These are phyloP conservation scores for Astur gentilis DNA, from an alignment of 2,113 vertebrate genomes.

Conservation along the genomic window DNA sequence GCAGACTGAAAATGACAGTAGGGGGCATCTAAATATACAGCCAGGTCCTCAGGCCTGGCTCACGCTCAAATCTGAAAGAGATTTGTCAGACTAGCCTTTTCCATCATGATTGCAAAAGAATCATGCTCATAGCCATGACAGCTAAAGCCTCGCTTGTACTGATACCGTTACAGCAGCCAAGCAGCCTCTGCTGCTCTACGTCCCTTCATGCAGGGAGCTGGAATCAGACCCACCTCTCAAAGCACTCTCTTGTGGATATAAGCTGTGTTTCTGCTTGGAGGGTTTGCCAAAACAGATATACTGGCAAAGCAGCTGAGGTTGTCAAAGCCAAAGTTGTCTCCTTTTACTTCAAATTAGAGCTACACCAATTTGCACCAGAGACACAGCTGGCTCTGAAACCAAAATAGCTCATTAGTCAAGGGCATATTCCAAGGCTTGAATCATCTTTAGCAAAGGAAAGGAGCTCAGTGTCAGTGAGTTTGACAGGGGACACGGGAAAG, in stretches of 20 bases:
- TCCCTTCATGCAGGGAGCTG: background rate
- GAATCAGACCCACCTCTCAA: background rate
- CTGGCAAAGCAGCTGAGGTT: background rate
- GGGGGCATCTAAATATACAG: background rate
- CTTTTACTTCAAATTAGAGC: background rate
- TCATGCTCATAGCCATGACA: background rate
- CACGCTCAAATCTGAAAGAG: background rate
- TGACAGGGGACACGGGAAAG: conserved; percentile 11
- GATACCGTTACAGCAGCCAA: background rate
- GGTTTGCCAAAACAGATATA: background rate
- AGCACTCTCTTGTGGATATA: background rate
- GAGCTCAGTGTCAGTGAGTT: conserved; percentile 5
- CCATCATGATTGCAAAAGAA: background rate
- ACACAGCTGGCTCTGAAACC: conserved; percentile 13
- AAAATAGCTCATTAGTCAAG: conserved; percentile 57
- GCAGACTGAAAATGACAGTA: background rate
- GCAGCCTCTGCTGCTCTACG: background rate
- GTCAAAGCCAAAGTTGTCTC: background rate
- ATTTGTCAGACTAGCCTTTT: background rate
- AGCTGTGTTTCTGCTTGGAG: background rate
- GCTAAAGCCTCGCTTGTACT: rapidly evolving
- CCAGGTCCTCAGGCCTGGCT: background rate
- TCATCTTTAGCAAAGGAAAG: conserved; percentile 48
- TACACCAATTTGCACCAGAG: background rate
- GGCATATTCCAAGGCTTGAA: conserved; percentile 24